Percentiles rank a stretch among this genome's conserved stretches.
Evolutionary conservation across 2,888 invertebrate genomes (phyloP).

Genomic region (Cephus runcator): DNA sequence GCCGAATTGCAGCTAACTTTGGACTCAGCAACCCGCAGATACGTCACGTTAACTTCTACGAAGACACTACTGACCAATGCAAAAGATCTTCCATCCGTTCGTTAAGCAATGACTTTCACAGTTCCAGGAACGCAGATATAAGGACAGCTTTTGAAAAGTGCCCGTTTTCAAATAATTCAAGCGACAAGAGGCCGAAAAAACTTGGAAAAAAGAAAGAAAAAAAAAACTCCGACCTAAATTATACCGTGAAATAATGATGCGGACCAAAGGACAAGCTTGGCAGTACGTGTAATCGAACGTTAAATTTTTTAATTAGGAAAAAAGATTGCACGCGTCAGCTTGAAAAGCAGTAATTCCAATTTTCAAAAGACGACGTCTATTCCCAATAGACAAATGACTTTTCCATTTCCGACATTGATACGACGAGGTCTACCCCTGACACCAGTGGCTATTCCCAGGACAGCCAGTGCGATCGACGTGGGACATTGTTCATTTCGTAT

Average conservation of each 20-base stretch:
- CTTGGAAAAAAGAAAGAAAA: neutral
- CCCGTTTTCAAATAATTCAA: too few species aligned
- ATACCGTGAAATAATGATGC: neutral
- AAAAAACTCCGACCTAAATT: neutral
- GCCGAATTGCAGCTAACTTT: neutral
- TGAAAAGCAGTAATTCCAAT: neutral
- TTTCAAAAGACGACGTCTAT: neutral
- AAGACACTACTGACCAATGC: neutral
- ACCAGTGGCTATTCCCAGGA: neutral
- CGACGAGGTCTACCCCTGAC: neutral
- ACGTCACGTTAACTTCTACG: neutral
- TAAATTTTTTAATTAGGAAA: neutral
- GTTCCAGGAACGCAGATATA: neutral
- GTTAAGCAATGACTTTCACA: neutral
- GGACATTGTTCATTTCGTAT: constrained; percentile 1
- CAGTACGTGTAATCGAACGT: neutral
- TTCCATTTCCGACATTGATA: neutral
- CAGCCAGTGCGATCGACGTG: neutral
- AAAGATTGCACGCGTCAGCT: neutral
- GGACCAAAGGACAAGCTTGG: neutral
- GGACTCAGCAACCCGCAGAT: fast-evolving
- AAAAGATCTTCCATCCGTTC: neutral
- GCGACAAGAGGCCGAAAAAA: neutral
- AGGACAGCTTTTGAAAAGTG: too few species aligned
- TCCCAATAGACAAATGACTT: neutral